Evolutionary conservation across 2,113 vertebrate species (phyloP).

Genomic region (Neogobius melanostomus): DNA sequence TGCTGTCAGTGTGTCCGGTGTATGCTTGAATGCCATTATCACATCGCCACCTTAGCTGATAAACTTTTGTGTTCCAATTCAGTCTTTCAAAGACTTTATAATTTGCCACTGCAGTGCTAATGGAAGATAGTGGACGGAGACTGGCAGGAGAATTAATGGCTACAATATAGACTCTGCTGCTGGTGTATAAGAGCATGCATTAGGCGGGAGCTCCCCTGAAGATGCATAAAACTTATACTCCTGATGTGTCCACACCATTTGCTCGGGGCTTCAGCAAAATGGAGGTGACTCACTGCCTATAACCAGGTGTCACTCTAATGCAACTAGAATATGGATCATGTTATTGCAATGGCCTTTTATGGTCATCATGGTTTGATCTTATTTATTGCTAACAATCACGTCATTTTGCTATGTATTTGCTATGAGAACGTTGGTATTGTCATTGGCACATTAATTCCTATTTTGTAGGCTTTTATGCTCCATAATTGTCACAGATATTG

Average conservation of each 20-base stretch:
- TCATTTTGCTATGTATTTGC: too few relatives aligned
- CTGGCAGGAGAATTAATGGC: constrained; percentile 19
- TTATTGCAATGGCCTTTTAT: background rate
- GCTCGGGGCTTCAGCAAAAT: background rate
- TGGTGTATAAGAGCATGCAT: constrained; percentile 32
- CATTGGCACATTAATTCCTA: too few relatives aligned
- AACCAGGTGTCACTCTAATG: background rate
- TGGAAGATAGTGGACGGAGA: constrained; percentile 10
- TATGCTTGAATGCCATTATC: constrained; percentile 9
- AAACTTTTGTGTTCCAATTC: constrained; percentile 8
- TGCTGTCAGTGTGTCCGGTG: background rate
- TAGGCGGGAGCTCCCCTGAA: constrained; percentile 12
- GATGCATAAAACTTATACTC: constrained; percentile 1
- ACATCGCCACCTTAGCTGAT: constrained; percentile 6
- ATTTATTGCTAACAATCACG: too few relatives aligned
- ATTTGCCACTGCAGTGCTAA: constrained; percentile 14
- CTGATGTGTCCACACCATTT: background rate
- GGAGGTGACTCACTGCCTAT: background rate
- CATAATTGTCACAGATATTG: too few relatives aligned
- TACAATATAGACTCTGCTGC: constrained; percentile 5
- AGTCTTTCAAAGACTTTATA: background rate
- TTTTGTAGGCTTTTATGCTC: too few relatives aligned
- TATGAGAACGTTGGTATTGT: too few relatives aligned
- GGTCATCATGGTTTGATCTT: too few relatives aligned
- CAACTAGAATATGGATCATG: background rate